A percentile compares a stretch with the other conserved stretches of the same genome.
Evolutionary conservation across 2,113 vertebrate genomes (phyloP).

Genomic region (Tragelaphus imberbis): DNA sequence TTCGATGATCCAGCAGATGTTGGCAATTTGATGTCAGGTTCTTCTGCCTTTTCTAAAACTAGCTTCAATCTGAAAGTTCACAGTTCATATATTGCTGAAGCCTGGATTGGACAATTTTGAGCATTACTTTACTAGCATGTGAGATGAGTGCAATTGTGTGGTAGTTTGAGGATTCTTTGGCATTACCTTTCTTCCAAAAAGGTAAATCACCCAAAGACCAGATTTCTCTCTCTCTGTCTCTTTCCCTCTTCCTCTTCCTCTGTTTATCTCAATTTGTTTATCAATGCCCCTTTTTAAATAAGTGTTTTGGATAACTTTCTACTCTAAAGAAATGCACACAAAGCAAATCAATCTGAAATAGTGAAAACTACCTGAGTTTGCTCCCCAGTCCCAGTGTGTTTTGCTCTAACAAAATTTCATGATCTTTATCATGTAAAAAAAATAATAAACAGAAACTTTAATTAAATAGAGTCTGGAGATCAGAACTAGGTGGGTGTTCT

Average conservation of each 20-base stretch:
- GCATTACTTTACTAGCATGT: no score
- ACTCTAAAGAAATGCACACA: background rate
- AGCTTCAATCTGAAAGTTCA: no score
- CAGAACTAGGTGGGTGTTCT: background rate
- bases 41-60: no score
- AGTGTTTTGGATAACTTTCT: background rate
- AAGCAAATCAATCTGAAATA: background rate
- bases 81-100: no score
- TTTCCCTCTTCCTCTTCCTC: background rate
- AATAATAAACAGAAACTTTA: background rate
- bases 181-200: background rate
- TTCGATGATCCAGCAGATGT: rapidly evolving
- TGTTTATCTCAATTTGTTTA: background rate
- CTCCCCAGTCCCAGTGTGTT: background rate
- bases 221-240: background rate
- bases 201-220: background rate
- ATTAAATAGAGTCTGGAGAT: background rate
- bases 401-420: background rate
- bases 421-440: background rate
- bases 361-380: background rate
- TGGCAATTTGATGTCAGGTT: no score
- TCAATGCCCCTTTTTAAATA: background rate
- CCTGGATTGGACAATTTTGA: no score
- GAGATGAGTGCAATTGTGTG: no score
- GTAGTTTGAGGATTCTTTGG: no score